Evolutionary conservation across 2,888 invertebrate genomes (phyloP), one percentile per base, ranked within the genome.

Genomic region (Eupithecia vulgata): DNA sequence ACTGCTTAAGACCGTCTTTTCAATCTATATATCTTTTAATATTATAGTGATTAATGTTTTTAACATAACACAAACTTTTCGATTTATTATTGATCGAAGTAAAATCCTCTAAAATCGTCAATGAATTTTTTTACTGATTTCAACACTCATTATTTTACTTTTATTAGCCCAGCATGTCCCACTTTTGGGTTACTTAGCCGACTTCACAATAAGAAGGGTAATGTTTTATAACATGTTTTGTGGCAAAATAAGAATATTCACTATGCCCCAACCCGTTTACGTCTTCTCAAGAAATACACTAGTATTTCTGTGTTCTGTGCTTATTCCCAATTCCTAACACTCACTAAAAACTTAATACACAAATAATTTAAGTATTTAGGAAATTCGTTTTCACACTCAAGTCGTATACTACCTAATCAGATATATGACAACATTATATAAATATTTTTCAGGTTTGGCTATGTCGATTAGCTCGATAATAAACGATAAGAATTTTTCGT

Each of bases 401-500:
- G 2, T n/a, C 65, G 40, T 42, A 42, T 25, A 65, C 65, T 65
- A 40, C 10, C 17, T 42, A 21, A 25, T 65, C 65, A 13, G 21
- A 4, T n/a, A n/a, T 5, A 40, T 21, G 25, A 65, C 13, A 25
- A 13, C 0, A n/a, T n/a, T 65, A 25, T 65, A 65, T 42, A 65
- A 21, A 35, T 37, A 21, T 65, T 10, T 64, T 64, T 7, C n/a
- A 25, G 65, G 65, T 13, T 65, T 42, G 65, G 65, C 13, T 25
- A 37, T 7, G 40, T 5, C 25, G 65, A 65, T 42, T 65, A 65
- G 40, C 37, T 35, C 6, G 65, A 40, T 65, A 40, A 65, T 37
- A 5, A 40, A 13, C 40, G 65, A 65, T 65, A 65, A 65, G 40
- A 65, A n/a, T 12, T 15, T 48, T 65, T 42, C 65, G 65, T 25